A percentile compares a stretch with the other conserved stretches of the same genome.
These are phyloP conservation scores for Papilio glaucus DNA, from an alignment of 1,140 invertebrate genomes.

Conservation along the genomic window DNA sequence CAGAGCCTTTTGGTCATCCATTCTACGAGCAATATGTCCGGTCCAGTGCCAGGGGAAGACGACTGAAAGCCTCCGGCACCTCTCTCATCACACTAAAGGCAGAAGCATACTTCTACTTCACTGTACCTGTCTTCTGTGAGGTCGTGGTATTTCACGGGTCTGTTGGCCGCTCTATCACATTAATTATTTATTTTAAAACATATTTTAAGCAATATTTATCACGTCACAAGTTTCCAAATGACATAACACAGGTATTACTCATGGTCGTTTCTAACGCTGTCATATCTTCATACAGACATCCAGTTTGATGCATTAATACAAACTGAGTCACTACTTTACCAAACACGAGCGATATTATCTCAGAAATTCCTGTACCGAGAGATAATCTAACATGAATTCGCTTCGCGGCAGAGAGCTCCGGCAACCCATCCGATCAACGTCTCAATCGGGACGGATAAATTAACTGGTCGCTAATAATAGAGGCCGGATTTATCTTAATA, in stretches of 20 bases:
- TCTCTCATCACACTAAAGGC: no score
- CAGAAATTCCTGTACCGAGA: background rate
- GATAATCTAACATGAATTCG: slow-evolving; percentile 14
- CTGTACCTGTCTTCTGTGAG: no score
- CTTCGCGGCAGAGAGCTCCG: slow-evolving; percentile 12
- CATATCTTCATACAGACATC: background rate
- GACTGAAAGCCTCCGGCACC: no score
- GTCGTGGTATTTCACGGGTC: no score
- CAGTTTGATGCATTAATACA: slow-evolving; percentile 27
- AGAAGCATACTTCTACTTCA: no score
- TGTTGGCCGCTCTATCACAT: no score
- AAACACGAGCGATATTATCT: slow-evolving; percentile 22
- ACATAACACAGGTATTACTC: slow-evolving; percentile 2
- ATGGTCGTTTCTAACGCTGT: background rate
- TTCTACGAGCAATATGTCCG: no score
- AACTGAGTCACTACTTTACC: slow-evolving; percentile 26
- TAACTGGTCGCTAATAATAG: slow-evolving; percentile 45
- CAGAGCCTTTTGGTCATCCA: no score
- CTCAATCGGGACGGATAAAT: slow-evolving; percentile 41
- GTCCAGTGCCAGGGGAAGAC: no score
- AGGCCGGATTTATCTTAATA: slow-evolving; percentile 53
- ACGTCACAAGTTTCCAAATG: background rate
- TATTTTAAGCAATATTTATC: background rate
- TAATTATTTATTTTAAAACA: no score
- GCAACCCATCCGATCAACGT: slow-evolving; percentile 7